Conservation (phyloP, 1,140 invertebrate species). For the Nylanderia fulva region DNA sequence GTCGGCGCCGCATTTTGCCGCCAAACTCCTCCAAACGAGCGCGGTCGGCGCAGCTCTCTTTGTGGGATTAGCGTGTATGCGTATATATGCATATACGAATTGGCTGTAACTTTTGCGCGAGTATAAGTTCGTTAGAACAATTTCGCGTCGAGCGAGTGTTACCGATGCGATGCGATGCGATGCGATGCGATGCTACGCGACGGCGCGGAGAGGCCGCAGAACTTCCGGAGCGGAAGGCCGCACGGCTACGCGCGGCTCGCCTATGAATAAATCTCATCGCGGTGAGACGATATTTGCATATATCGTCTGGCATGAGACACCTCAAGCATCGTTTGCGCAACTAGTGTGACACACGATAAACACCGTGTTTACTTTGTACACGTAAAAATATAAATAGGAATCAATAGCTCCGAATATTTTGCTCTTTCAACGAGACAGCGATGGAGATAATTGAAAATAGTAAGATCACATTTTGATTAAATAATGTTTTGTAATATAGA, state of each 20-base stretch:
- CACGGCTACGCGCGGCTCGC: conserved; percentile 65
- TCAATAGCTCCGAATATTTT: not conserved
- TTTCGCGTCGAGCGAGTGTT: conserved; percentile 52
- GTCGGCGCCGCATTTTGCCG: conserved; percentile 44
- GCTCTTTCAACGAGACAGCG: not conserved
- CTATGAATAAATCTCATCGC: conserved; percentile 82
- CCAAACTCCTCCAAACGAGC: conserved; percentile 60
- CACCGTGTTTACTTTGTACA: not conserved
- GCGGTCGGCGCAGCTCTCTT: conserved; percentile 12
- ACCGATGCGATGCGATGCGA: conserved; percentile 45
- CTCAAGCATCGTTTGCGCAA: conserved; percentile 27
- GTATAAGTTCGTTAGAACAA: conserved; percentile 73
- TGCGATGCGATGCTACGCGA: conserved; percentile 32
- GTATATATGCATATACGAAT: not conserved
- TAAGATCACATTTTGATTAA: not conserved
- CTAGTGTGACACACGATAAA: not conserved
- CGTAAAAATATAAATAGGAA: not conserved
- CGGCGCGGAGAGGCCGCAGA: conserved; percentile 14
- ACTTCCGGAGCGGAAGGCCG: conserved; percentile 37
- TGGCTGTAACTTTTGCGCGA: conserved; percentile 61
- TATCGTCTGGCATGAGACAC: conserved; percentile 70
- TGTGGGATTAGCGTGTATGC: not conserved
- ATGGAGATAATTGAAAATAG: not conserved
- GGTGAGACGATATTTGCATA: conserved; percentile 80
- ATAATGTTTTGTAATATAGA: not conserved